Evolutionary conservation across 2,888 invertebrate species (phyloP).

Genomic region (Chrysodeixis includens): DNA sequence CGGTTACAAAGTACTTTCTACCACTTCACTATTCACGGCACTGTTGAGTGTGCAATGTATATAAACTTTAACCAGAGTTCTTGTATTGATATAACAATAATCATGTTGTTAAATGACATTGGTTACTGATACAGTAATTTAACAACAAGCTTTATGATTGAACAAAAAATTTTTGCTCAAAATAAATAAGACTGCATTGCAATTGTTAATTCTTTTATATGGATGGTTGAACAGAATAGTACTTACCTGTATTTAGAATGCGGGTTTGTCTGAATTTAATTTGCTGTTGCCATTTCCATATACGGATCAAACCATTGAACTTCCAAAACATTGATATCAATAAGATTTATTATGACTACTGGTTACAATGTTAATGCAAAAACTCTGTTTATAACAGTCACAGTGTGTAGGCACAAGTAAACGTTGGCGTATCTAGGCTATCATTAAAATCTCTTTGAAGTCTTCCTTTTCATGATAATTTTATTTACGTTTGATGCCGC

Average conservation of each 20-base stretch:
- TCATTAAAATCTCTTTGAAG: not conserved
- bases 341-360: no score
- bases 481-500: not conserved
- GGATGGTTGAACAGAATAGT: no score
- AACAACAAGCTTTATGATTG: no score
- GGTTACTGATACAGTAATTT: no score
- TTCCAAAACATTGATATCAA: no score
- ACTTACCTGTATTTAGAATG: no score
- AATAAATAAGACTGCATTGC: no score
- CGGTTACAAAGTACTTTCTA: constrained; percentile 53
- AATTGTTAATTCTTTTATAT: no score
- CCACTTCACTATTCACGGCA: constrained; percentile 24
- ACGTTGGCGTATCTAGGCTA: constrained; percentile 42
- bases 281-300: no score
- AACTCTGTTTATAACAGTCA: constrained; percentile 28
- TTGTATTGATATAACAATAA: constrained; percentile 21
- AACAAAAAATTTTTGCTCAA: no score
- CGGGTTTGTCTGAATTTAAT: no score
- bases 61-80: constrained; percentile 14
- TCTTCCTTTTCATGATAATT: not conserved
- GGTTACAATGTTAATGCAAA: constrained; percentile 15
- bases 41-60: constrained; percentile 42
- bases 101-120: not conserved
- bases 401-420: constrained; percentile 45
- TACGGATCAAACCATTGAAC: no score